phyloP scores from a whole-genome alignment of 2,888 invertebrate species.

The Charanyca ferruginea region DNA sequence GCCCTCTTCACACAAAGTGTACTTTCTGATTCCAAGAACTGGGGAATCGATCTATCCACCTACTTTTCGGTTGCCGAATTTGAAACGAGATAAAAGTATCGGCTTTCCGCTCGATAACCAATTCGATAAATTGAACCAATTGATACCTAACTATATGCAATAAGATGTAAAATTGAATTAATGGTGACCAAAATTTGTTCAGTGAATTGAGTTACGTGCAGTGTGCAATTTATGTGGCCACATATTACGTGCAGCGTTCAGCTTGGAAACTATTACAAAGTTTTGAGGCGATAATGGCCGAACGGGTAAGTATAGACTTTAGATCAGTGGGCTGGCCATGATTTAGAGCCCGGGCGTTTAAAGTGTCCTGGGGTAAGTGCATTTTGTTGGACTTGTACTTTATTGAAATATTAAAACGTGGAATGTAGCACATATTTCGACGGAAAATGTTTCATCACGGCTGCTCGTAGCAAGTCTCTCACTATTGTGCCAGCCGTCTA shows the following conservation, averaged over 20 bases:
- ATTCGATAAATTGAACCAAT: constrained; percentile 55
- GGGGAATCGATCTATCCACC: constrained; percentile 54
- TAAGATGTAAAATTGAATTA: constrained; percentile 57
- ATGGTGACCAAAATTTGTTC: constrained; percentile 57
- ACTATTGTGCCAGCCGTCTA: constrained; percentile 6
- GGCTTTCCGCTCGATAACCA: constrained; percentile 30
- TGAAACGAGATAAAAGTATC: constrained; percentile 48
- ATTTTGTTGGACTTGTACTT: constrained; percentile 33
- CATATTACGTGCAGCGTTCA: constrained; percentile 60
- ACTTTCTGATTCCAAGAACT: constrained; percentile 61
- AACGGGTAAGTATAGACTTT: constrained; percentile 61
- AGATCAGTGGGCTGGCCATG: constrained; percentile 55
- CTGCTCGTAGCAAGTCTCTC: constrained; percentile 8
- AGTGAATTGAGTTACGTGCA: constrained; percentile 53
- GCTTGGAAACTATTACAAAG: constrained; percentile 59
- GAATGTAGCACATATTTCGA: not conserved
- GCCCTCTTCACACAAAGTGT: constrained; percentile 52
- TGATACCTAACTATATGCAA: constrained; percentile 30
- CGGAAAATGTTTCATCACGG: not conserved
- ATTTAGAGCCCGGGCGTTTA: constrained; percentile 39
- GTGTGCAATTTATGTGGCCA: constrained; percentile 61
- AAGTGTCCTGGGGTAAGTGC: constrained; percentile 34
- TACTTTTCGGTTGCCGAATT: constrained; percentile 46
- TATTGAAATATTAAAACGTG: constrained; percentile 12
- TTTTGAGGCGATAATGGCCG: constrained; percentile 59